phyloP scores from a whole-genome alignment of 1,140 invertebrate species.

The Penaeus japonicus region DNA sequence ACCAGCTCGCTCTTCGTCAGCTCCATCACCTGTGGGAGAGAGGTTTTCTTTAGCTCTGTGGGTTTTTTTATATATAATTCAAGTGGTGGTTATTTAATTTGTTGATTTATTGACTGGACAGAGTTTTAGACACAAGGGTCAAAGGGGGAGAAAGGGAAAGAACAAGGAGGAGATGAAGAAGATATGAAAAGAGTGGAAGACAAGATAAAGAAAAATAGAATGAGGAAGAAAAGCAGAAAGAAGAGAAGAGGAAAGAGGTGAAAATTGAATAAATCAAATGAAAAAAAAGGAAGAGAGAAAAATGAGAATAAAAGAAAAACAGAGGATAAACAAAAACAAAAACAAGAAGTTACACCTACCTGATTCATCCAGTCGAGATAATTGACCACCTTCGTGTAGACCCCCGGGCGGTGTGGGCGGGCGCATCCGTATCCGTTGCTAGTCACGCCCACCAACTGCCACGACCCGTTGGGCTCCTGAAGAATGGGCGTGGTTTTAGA shows the following conservation, averaged over 20 bases:
- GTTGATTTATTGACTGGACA: too few species aligned
- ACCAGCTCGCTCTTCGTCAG: conserved; percentile 44
- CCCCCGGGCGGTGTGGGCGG: conserved; percentile 78
- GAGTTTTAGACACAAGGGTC: background rate
- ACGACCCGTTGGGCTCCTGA: conserved; percentile 60
- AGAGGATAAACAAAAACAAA: background rate
- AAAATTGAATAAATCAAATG: too few species aligned
- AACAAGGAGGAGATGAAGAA: background rate
- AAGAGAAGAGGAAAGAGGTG: background rate
- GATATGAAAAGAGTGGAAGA: background rate
- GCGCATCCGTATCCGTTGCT: conserved; percentile 85
- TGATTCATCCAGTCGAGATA: conserved; percentile 77
- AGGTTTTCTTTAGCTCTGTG: background rate
- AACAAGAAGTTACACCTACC: background rate
- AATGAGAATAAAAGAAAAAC: too few species aligned
- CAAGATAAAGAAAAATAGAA: background rate
- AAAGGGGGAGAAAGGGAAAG: background rate
- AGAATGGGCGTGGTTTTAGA: background rate
- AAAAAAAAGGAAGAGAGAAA: background rate
- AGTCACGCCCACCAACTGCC: conserved; percentile 63
- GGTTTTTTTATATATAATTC: background rate
- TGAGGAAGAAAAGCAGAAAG: background rate
- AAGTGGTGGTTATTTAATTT: background rate
- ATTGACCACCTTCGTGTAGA: conserved; percentile 79
- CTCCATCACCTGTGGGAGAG: conserved; percentile 35